Base-by-base conservation (phyloP, 2,888 invertebrate genomes). In the Trypoxylon attenuatum region DNA sequence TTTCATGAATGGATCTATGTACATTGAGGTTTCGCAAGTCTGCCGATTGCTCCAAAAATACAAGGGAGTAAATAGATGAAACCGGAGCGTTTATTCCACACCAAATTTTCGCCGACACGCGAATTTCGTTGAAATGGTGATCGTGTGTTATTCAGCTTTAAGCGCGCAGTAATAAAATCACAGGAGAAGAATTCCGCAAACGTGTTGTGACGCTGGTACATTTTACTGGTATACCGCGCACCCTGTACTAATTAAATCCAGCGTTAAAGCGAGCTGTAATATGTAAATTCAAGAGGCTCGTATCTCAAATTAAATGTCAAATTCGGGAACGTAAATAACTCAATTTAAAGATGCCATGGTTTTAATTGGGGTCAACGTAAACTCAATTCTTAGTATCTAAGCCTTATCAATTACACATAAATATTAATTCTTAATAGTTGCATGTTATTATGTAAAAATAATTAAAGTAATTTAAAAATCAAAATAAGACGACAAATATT, bases 61-160 rank as follows among this genome's bases (percentile, higher is more conserved):
- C 47, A 63, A 65, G 55, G 63, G 52, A 41, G 46, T 52, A 56
- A 57, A 57, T 43, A 47, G 47, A 29, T 39, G 46, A 33, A 21
- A 63, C n/a, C n/a, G n/a, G n/a, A n/a, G n/a, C n/a, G n/a, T n/a
- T n/a, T n/a, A n/a, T n/a, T n/a, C n/a, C n/a, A n/a, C n/a, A n/a
- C n/a, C 27, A 27, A 3, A 4, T n/a, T 27, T 27, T 27, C 27
- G 27, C 0, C 27, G 27, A 27, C 47, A 18, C 23, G 49, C 18
- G 15, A 33, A 21, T 18, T 19, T 25, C 39, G 18, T 25, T 58
- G 54, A 67, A 53, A 47, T 50, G 65, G 58, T 33, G 39, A 50
- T 45, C 42, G 16, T 45, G 47, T 54, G 55, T 67, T 67, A 65
- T 51, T 41, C 27, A 16, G 47, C 58, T 59, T 66, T 53, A 56